These are phyloP conservation scores for Prolemur simus DNA, from an alignment of 2,113 vertebrate species.

Conservation along the genomic window DNA sequence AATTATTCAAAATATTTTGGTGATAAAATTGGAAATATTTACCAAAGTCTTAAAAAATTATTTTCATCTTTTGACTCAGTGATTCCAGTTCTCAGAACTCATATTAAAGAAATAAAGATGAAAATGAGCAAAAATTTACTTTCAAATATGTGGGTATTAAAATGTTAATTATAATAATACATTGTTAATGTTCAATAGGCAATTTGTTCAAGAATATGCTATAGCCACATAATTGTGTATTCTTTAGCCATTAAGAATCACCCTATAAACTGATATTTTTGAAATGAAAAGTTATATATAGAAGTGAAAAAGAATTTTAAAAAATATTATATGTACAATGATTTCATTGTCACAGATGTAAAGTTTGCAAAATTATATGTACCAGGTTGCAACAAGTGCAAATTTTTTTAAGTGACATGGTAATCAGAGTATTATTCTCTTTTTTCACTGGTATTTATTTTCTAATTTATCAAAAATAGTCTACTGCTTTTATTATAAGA, in stretches of 20 bases:
- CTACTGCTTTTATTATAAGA: conserved; percentile 4
- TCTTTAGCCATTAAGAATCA: neutral
- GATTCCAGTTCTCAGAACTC: neutral
- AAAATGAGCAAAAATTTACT: neutral
- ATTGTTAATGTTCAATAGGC: neutral
- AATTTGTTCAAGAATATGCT: neutral
- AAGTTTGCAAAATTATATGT: neutral
- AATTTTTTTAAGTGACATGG: neutral
- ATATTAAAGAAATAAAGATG: neutral
- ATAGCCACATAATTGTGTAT: neutral
- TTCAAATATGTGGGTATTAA: neutral
- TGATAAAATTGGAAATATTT: conserved; percentile 2
- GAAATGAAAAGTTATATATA: neutral
- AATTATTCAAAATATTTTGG: neutral
- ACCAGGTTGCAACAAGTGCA: neutral
- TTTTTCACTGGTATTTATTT: neutral
- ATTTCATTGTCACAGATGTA: neutral
- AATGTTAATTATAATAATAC: neutral
- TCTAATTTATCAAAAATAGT: neutral
- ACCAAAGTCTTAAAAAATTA: conserved; percentile 1
- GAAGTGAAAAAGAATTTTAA: neutral
- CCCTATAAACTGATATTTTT: neutral
- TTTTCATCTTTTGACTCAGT: neutral
- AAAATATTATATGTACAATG: neutral
- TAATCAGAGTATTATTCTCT: neutral